Evolutionary conservation across 2,888 invertebrate species (phyloP).

Genomic region (Rapana venosa): DNA sequence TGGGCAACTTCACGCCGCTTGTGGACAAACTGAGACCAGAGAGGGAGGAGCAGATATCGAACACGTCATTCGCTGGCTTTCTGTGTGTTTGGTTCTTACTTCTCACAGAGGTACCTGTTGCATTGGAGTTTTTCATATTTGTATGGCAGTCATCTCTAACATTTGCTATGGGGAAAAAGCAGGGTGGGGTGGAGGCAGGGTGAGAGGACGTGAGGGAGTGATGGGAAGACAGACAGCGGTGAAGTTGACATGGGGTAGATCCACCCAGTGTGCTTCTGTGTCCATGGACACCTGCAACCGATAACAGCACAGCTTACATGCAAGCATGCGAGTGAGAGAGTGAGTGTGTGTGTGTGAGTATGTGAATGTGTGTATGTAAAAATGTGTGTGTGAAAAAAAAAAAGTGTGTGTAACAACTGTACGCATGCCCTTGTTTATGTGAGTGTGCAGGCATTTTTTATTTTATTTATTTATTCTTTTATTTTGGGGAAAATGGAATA

Average conservation of each 20-base stretch:
- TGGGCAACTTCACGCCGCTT: not conserved
- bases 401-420: too few species aligned
- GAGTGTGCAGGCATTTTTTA: too few species aligned
- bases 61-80: not conserved
- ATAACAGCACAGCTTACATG: not conserved
- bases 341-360: too few species aligned
- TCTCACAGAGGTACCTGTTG: not conserved
- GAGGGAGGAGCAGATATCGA: not conserved
- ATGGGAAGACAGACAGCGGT: not conserved
- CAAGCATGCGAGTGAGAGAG: too few species aligned
- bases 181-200: not conserved
- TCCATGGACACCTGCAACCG: not conserved
- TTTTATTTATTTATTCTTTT: too few species aligned
- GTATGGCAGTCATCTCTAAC: too few species aligned
- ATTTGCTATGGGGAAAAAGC: not conserved
- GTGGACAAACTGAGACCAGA: not conserved
- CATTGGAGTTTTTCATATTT: too few species aligned
- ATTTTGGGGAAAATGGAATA: too few species aligned
- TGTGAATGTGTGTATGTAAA: too few species aligned
- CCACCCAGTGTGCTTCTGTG: not conserved
- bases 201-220: not conserved
- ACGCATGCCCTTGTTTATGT: too few species aligned
- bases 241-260: not conserved
- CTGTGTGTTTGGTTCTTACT: not conserved
- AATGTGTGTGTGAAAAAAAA: too few species aligned